Evolutionary conservation across 2,888 invertebrate genomes (phyloP).

Genomic region (Orthosia gothica): DNA sequence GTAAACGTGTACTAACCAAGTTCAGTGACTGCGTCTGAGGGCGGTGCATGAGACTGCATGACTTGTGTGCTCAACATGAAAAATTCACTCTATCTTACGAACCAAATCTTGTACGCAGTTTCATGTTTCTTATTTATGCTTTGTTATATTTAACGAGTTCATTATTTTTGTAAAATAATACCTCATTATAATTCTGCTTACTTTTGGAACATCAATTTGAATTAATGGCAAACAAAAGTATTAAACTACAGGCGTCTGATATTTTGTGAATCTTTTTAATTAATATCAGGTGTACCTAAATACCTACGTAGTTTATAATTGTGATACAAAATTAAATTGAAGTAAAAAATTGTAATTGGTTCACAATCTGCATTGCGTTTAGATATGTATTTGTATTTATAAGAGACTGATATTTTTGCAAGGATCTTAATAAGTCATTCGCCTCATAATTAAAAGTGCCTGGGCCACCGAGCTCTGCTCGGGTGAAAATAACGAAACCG

Average conservation of each 20-base stretch:
- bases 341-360: not conserved
- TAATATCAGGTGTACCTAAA: not conserved
- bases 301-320: not conserved
- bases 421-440: no score
- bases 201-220: slow-evolving; percentile 6
- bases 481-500: no score
- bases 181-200: slow-evolving; percentile 23
- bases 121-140: slow-evolving; percentile 43
- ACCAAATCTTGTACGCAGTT: slow-evolving; percentile 42
- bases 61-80: slow-evolving; percentile 52
- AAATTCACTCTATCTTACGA: slow-evolving; percentile 55
- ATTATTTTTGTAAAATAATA: slow-evolving; percentile 51
- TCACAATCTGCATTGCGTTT: no score
- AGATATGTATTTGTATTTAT: no score
- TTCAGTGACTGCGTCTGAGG: slow-evolving; percentile 49
- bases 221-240: slow-evolving; percentile 3
- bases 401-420: no score
- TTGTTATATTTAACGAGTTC: slow-evolving; percentile 4
- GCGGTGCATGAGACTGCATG: slow-evolving; percentile 39
- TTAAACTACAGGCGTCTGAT: not conserved
- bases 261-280: slow-evolving; percentile 3
- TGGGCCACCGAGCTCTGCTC: no score
- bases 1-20: slow-evolving; percentile 17
- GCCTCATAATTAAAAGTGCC: no score
- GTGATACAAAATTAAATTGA: not conserved